Percentiles rank a stretch among this genome's conserved stretches.
phyloP scores from a whole-genome alignment of 2,113 vertebrate genomes.

The Centrocercus urophasianus region DNA sequence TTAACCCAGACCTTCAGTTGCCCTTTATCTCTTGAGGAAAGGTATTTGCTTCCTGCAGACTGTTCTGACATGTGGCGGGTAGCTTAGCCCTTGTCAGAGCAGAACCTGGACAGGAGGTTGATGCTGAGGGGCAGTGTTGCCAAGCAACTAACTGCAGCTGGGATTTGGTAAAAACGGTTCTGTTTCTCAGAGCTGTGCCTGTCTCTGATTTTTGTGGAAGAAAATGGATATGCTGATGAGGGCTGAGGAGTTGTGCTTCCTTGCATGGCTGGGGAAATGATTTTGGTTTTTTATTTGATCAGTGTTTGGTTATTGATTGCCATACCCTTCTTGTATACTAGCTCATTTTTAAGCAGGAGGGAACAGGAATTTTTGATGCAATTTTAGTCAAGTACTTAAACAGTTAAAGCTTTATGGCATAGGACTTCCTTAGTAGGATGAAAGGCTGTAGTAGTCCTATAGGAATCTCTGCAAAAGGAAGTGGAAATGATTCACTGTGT shows the following conservation, averaged over 20 bases:
- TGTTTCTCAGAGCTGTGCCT: not conserved
- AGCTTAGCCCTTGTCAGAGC: not conserved
- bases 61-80: not conserved
- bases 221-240: not conserved
- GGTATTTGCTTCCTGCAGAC: not conserved
- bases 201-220: not conserved
- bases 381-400: not conserved
- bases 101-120: not conserved
- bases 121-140: not conserved
- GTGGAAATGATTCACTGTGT: not conserved
- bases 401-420: not conserved
- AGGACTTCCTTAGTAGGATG: not conserved
- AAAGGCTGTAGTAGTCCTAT: not conserved
- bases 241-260: not conserved
- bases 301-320: fast-evolving
- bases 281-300: not conserved
- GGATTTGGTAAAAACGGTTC: not conserved
- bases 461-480: not conserved
- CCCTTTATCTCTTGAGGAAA: not conserved
- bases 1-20: not conserved
- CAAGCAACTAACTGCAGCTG: not conserved
- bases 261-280: not conserved
- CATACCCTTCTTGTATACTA: not conserved
- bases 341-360: not conserved
- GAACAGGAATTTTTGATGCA: not conserved